A percentile compares a stretch with the other conserved stretches of the same genome.
Evolutionary conservation across 2,888 invertebrate species (phyloP).

Genomic region (Drosophila fungiperda): DNA sequence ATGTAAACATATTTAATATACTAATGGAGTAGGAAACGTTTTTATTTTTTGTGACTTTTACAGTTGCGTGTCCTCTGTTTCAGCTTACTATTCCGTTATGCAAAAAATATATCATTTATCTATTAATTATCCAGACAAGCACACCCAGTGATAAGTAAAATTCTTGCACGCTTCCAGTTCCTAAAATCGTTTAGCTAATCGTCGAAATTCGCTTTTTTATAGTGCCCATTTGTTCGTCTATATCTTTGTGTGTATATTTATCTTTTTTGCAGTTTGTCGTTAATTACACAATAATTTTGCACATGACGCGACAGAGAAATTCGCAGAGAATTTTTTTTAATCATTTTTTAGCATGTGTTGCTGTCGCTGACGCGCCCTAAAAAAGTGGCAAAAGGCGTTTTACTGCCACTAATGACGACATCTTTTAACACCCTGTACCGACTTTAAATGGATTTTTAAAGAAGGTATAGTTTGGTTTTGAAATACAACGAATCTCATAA

Average conservation of each 20-base stretch:
- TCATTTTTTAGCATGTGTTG: conserved; percentile 59
- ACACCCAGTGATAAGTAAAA: conserved; percentile 41
- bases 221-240: conserved; percentile 34
- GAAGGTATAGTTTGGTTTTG: not conserved
- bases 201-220: conserved; percentile 38
- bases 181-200: conserved; percentile 56
- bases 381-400: conserved; percentile 52
- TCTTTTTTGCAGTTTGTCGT: conserved; percentile 35
- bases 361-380: conserved; percentile 56
- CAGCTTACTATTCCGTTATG: not conserved
- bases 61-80: not conserved
- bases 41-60: not conserved
- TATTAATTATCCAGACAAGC: conserved; percentile 69
- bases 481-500: not conserved
- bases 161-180: conserved; percentile 45
- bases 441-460: not conserved
- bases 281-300: conserved; percentile 78
- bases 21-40: not conserved
- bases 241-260: conserved; percentile 15
- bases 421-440: conserved; percentile 16
- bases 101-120: conserved; percentile 54
- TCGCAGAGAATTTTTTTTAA: conserved; percentile 55
- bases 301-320: conserved; percentile 68
- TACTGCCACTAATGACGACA: conserved; percentile 60
- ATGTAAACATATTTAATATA: not conserved